Percentiles rank a stretch among this genome's conserved stretches.
phyloP scores from a whole-genome alignment of 2,888 invertebrate genomes.

The Lordiphosa andalusiaca region DNA sequence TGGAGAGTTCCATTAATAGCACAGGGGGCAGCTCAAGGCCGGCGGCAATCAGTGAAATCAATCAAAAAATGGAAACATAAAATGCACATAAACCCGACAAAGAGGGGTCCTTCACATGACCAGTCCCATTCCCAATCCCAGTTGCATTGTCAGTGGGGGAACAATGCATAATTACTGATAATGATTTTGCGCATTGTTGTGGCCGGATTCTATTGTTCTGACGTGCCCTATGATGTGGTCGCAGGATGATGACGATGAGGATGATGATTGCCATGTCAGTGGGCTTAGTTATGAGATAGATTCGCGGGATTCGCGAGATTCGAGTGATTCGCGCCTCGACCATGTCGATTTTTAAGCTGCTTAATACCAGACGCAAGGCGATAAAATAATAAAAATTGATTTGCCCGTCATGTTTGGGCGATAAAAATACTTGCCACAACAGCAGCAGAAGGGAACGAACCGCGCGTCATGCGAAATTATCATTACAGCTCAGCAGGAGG shows the following conservation, averaged over 20 bases:
- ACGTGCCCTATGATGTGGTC: conserved; percentile 15
- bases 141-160: conserved; percentile 30
- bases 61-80: conserved; percentile 43
- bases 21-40: conserved; percentile 57
- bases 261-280: conserved; percentile 43
- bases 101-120: conserved; percentile 13
- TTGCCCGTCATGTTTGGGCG: conserved; percentile 58
- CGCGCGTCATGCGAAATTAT: conserved; percentile 67
- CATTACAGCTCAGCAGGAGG: conserved; percentile 46
- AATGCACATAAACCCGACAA: conserved; percentile 26
- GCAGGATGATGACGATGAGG: conserved; percentile 28
- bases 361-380: conserved; percentile 45
- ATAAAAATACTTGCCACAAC: conserved; percentile 61
- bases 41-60: conserved; percentile 62
- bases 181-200: conserved; percentile 68
- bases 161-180: conserved; percentile 74
- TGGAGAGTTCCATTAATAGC: conserved; percentile 23
- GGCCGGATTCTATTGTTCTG: conserved; percentile 58
- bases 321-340: conserved; percentile 5
- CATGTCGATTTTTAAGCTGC: conserved; percentile 20
- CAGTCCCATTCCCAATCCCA: conserved; percentile 15
- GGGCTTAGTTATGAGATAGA: conserved; percentile 53
- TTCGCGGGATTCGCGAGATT: conserved; percentile 22
- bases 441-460: conserved; percentile 2
- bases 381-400: conserved; percentile 74